Evolutionary conservation across 2,797 vertebrate species (phyloP).

Genomic region (Coluber constrictor): DNA sequence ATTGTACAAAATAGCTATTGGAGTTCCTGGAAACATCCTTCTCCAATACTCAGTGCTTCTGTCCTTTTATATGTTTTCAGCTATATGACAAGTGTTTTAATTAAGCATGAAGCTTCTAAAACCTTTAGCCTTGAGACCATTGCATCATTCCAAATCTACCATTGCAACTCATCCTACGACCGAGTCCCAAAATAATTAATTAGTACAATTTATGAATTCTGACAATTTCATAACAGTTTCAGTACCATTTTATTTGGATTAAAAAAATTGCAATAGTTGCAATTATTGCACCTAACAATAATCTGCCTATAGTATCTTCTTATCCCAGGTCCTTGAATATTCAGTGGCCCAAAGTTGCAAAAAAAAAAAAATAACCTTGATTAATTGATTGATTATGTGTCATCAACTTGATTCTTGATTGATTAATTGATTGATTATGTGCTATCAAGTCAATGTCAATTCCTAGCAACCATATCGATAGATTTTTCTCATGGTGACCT

Average conservation of each 20-base stretch:
- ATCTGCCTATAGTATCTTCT: neutral
- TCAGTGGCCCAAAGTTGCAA: neutral
- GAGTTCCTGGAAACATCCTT: neutral
- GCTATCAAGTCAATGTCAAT: neutral
- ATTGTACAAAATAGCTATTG: neutral
- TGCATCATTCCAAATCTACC: neutral
- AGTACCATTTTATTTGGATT: neutral
- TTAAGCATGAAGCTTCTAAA: neutral
- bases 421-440: neutral
- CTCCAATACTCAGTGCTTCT: neutral
- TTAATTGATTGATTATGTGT: neutral
- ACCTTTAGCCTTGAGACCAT: neutral
- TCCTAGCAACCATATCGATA: neutral
- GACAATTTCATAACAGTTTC: neutral
- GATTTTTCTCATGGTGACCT: neutral
- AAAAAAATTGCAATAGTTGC: neutral
- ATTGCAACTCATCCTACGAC: neutral
- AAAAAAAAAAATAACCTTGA: neutral
- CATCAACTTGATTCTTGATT: neutral
- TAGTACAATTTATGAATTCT: neutral
- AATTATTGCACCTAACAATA: neutral
- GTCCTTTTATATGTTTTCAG: neutral
- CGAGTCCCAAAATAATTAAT: neutral
- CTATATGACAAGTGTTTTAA: neutral
- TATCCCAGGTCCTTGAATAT: neutral